Evolutionary conservation across 2,113 vertebrate species (phyloP), one percentile per base, ranked within the genome.

Genomic region (Chamaetylas fuelleborni): DNA sequence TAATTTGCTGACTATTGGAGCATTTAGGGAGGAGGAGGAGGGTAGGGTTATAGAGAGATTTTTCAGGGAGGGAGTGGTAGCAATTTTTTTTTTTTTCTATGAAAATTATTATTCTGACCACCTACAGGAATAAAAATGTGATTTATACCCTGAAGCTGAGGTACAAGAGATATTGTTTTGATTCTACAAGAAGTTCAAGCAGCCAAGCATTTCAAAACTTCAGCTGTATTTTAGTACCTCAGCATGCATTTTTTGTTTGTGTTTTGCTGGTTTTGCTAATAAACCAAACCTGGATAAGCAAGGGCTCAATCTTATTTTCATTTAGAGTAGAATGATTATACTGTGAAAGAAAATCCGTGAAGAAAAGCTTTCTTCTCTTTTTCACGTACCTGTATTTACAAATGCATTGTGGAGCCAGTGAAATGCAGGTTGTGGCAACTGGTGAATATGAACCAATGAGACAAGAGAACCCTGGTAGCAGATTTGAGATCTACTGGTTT

Each of bases 41-140:
- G 0, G 5, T 53, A 14, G 2, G 0, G 1, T 13, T 57, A 20
- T 15, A 24, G 5, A 12, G 2, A 14, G 2, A 0, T 19, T 28
- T 65, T 42, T 54, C 12, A 8, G 0, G 0, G 6, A 11, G 17
- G 3, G 8, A 19, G 0, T 19, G 19, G 6, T 14, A 8, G 8
- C 6, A 0, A 1, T n/a, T 50, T 18, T 5, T 22, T 36, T 36
- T 76, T 74, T 26, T 3, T 56, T 28, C 22, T 58, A 45, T 12
- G 34, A 57, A 83, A 61, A 69, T 57, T 51, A 65, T 9, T 60
- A n/a, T 34, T 80, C 22, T 36, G 10, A 56, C 40, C 31, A 36
- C 18, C 7, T 24, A 67, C 2, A 14, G 48, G 23, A 85, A 43
- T 12, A 14, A 34, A 4, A 74, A 25, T 31, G 5, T 15, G 12